Evolutionary conservation across 2,888 invertebrate genomes (phyloP), one percentile per base, ranked within the genome.

Genomic region (Torymus texanus): DNA sequence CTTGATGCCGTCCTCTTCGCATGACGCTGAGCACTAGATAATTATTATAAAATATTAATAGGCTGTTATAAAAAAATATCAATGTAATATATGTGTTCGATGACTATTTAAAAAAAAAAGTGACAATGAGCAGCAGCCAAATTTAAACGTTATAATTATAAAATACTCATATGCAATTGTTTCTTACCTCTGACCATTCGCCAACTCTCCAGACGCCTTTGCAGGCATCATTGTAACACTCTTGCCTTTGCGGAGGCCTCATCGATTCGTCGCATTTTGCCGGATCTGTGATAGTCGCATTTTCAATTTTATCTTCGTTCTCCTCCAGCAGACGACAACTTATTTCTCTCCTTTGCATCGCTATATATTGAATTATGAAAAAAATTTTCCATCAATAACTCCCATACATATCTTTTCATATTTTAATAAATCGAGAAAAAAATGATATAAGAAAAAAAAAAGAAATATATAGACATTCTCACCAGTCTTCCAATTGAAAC

Each of bases 181-280:
- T 70, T 86, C 89, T 90, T 91, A 98, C 98, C 94, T 96, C 95
- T 59, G 97, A 97, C 98, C 98, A 98, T 78, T 96, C 94, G 11
- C 97, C 97, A 4, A 96, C 95, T 81, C 95, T 93, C 98, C 98
- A 99, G 71, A 95, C 94, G 0, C 97, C 96, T 86, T 94, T 94
- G 91, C 98, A 98, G n/a, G 94, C 94, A 83, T 94, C 93, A 87
- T 94, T 95, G 86, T 94, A 93, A 87, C 98, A 98, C 87, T 97
- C 95, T 87, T 95, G 94, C 51, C 94, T 93, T 84, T 94, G 94
- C 71, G 94, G 92, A 0, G 98, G 98, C 85, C 93, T 94, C 53
- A 93, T 92, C 81, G 93, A 92, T 83, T 93, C 93, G 85, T 95
- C 94, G 88, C 98, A 98, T 79, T 93, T 92, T 4, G 90, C 90